A percentile compares a stretch with the other conserved stretches of the same genome.
phyloP scores from a whole-genome alignment of 2,797 vertebrate species.

The Chrysocyon brachyurus region DNA sequence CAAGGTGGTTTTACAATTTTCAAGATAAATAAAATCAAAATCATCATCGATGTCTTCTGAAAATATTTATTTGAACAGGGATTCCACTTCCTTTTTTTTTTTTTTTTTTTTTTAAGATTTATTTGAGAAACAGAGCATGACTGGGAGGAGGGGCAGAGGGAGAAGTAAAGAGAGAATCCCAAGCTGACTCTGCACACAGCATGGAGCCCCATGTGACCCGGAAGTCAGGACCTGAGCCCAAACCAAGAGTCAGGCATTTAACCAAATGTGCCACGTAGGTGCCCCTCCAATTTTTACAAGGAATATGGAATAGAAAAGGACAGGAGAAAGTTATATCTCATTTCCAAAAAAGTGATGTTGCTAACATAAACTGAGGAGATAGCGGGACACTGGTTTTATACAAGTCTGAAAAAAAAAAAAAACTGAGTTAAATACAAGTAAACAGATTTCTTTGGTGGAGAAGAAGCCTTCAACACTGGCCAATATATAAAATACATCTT shows the following conservation, averaged over 20 bases:
- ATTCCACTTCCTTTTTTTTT: background rate
- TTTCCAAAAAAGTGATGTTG: background rate
- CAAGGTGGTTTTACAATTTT: background rate
- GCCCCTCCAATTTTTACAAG: background rate
- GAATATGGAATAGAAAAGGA: background rate
- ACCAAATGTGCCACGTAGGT: background rate
- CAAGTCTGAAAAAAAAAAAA: background rate
- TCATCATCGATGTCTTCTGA: background rate
- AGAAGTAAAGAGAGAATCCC: background rate
- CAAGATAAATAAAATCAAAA: constrained; percentile 1
- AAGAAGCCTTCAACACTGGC: background rate
- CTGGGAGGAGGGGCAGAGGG: background rate
- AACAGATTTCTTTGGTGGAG: background rate
- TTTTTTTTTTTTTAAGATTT: background rate
- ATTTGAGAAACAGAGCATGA: background rate
- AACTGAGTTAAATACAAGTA: background rate
- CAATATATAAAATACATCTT: background rate
- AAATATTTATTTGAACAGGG: background rate
- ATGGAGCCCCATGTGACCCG: background rate
- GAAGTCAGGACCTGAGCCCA: background rate
- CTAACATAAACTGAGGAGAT: background rate
- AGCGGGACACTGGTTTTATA: background rate
- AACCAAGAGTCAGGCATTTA: background rate
- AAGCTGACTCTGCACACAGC: background rate
- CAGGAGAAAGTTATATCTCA: background rate